phyloP scores from a whole-genome alignment of 2,113 vertebrate species.

The Aleadryas rufinucha region DNA sequence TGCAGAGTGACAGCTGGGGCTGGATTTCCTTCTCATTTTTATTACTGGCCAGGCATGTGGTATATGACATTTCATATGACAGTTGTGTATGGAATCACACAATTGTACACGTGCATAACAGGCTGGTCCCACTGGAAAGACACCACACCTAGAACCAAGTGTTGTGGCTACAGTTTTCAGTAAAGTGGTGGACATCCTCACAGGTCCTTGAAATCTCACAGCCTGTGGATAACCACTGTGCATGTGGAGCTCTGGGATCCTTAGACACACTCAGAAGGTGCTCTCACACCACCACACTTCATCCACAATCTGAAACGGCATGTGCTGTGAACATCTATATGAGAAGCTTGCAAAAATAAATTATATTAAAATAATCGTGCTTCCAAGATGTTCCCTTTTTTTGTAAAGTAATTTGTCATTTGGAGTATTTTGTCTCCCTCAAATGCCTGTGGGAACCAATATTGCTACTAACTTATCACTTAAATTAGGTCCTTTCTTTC shows the following conservation, averaged over 20 bases:
- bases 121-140: neutral
- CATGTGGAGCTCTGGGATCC: neutral
- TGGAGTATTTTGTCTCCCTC: neutral
- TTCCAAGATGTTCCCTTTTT: neutral
- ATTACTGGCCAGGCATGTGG: neutral
- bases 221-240: neutral
- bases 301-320: neutral
- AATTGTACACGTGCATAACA: rapidly evolving
- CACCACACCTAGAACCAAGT: rapidly evolving
- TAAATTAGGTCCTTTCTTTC: neutral
- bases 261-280: neutral
- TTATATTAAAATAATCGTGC: neutral
- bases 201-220: neutral
- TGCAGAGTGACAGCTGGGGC: neutral
- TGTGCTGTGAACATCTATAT: rapidly evolving
- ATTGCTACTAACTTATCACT: neutral
- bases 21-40: neutral
- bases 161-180: neutral
- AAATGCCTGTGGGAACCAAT: neutral
- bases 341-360: neutral
- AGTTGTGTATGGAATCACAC: neutral
- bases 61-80: neutral
- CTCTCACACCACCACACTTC: rapidly evolving
- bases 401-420: neutral
- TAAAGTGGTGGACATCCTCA: neutral